Conservation (phyloP, 1,140 invertebrate species). For the Tenebrio molitor region DNA sequence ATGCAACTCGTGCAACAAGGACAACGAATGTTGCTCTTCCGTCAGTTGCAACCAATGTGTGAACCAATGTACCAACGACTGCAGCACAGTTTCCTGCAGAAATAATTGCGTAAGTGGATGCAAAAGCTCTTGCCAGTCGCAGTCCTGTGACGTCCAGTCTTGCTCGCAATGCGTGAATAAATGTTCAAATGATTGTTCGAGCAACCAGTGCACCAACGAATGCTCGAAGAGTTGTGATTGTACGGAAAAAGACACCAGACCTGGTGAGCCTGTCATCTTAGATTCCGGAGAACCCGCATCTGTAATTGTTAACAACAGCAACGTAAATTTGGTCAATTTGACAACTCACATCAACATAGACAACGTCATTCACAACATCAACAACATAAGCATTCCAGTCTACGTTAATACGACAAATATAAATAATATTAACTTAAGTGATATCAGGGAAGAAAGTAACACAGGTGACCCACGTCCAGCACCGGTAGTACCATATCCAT, state of each 20-base stretch:
- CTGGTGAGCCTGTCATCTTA: neutral
- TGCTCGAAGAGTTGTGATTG: neutral
- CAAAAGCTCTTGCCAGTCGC: neutral
- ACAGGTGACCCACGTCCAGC: neutral
- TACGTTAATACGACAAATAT: slow-evolving; percentile 36
- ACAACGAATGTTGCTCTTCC: slow-evolving; percentile 3
- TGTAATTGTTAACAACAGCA: slow-evolving; percentile 17
- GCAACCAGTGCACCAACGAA: neutral
- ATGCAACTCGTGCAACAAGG: neutral
- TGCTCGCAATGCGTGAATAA: neutral
- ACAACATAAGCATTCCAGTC: slow-evolving; percentile 28
- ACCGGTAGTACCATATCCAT: neutral
- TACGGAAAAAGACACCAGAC: neutral
- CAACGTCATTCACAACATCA: slow-evolving; percentile 37
- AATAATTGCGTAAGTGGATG: slow-evolving; percentile 15
- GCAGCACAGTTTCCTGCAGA: neutral
- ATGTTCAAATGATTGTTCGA: neutral
- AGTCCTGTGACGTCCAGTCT: slow-evolving; percentile 1
- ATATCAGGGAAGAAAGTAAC: neutral
- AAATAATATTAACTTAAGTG: slow-evolving; percentile 12
- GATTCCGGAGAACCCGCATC: neutral
- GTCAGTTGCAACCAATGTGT: slow-evolving; percentile 18
- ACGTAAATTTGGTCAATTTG: slow-evolving; percentile 28
- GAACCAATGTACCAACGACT: slow-evolving; percentile 12
- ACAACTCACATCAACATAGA: slow-evolving; percentile 26